Conservation (phyloP, 2,888 invertebrate species). For the Coecobrya sp. region DNA sequence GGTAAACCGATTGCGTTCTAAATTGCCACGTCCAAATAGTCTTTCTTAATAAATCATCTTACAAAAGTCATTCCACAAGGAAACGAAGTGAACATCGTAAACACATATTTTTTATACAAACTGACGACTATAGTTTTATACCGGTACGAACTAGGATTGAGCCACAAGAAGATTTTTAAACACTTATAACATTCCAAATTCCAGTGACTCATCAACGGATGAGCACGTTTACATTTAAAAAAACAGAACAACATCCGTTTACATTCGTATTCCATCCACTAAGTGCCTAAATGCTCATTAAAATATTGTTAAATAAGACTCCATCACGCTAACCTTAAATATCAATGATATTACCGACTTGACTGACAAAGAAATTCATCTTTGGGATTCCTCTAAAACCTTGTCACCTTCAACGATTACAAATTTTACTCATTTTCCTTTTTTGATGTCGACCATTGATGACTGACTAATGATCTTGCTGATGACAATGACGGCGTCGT, state of each 20-base stretch:
- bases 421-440: slow-evolving; percentile 36
- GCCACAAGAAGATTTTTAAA: not conserved
- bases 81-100: not conserved
- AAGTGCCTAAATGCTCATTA: slow-evolving; percentile 36
- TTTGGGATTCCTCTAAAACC: slow-evolving; percentile 28
- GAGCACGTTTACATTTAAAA: not conserved
- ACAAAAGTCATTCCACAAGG: slow-evolving; percentile 22
- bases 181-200: slow-evolving; percentile 32
- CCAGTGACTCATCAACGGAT: slow-evolving; percentile 11
- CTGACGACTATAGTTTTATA: not conserved
- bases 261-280: slow-evolving; percentile 29
- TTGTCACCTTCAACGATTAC: slow-evolving; percentile 27
- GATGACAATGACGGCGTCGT: slow-evolving; percentile 56
- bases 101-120: slow-evolving; percentile 6
- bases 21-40: not conserved
- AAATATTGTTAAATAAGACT: not conserved
- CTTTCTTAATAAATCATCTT: not conserved
- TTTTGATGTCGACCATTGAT: not conserved
- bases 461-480: slow-evolving; percentile 59
- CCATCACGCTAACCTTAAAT: not conserved
- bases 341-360: slow-evolving; percentile 46
- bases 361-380: slow-evolving; percentile 36
- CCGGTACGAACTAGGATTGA: slow-evolving; percentile 6
- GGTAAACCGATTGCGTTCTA: not conserved
- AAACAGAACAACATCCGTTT: not conserved